A percentile compares a stretch with the other conserved stretches of the same genome.
phyloP scores from a whole-genome alignment of 1,140 invertebrate genomes.

The Leptopilina boulardi region DNA sequence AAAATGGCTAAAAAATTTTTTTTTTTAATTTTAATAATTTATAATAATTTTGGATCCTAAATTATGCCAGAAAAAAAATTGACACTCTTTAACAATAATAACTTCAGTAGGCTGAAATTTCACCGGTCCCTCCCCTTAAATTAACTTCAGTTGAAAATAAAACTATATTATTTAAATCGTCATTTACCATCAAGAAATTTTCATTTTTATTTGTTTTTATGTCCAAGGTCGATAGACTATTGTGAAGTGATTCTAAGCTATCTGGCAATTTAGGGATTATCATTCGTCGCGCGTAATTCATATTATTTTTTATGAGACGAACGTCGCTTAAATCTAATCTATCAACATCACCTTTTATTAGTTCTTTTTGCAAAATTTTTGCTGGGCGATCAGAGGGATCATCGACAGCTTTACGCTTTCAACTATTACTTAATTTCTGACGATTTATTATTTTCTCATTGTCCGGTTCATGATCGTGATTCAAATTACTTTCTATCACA shows the following conservation, averaged over 20 bases:
- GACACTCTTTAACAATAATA: too few relatives aligned
- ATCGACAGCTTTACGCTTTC: too few relatives aligned
- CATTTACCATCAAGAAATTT: conserved; percentile 31
- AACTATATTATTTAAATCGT: neutral
- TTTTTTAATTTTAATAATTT: too few relatives aligned
- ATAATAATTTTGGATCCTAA: too few relatives aligned
- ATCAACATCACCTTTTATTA: neutral
- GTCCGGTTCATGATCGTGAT: neutral
- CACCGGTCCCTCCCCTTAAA: too few relatives aligned
- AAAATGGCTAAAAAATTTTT: too few relatives aligned
- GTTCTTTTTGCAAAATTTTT: conserved; percentile 2
- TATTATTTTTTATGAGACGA: neutral
- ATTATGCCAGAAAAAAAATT: too few relatives aligned
- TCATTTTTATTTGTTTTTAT: conserved; percentile 13
- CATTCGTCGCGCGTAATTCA: neutral
- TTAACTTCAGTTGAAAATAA: too few relatives aligned
- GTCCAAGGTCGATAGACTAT: neutral
- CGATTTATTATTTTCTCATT: neutral
- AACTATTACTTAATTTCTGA: too few relatives aligned
- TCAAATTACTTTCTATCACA: neutral
- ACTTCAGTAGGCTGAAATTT: too few relatives aligned
- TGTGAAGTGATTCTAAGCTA: neutral
- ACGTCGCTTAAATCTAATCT: neutral
- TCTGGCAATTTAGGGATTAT: neutral
- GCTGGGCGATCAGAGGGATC: too few relatives aligned